Conservation (phyloP, 2,797 vertebrate species). For the Somateria mollissima region DNA sequence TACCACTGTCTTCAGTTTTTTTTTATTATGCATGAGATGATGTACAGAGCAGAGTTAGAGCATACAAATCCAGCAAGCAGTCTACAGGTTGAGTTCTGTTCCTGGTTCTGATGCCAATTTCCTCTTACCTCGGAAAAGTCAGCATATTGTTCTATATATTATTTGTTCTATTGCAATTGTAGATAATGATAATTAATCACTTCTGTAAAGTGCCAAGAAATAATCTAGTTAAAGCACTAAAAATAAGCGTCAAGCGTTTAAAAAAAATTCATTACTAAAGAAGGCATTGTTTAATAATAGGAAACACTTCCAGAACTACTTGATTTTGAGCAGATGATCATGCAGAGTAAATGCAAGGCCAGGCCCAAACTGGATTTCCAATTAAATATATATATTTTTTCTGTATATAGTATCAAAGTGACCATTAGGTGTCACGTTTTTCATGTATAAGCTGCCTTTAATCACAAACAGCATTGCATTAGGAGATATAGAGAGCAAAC, state of each 20-base stretch:
- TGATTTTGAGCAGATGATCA: not conserved
- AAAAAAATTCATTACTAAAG: not conserved
- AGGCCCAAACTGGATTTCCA: not conserved
- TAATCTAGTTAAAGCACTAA: not conserved
- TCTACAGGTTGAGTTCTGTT: not conserved
- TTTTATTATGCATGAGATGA: not conserved
- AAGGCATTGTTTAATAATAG: not conserved
- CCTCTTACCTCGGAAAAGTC: not conserved
- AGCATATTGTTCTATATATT: not conserved
- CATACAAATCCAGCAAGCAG: fast-evolving
- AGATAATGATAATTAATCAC: not conserved
- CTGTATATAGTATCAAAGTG: not conserved
- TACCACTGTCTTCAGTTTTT: not conserved
- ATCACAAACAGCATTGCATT: not conserved
- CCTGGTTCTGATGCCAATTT: not conserved
- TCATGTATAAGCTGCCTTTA: not conserved
- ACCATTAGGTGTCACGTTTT: not conserved
- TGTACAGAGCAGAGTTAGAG: not conserved
- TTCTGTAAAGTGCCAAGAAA: not conserved
- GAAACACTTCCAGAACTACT: not conserved
- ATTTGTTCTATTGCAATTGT: not conserved
- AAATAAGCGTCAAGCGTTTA: not conserved
- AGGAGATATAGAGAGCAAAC: not conserved
- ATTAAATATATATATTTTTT: not conserved
- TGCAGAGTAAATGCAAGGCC: not conserved